Base-by-base conservation (phyloP, 2,888 invertebrate genomes). In the Mantis religiosa region DNA sequence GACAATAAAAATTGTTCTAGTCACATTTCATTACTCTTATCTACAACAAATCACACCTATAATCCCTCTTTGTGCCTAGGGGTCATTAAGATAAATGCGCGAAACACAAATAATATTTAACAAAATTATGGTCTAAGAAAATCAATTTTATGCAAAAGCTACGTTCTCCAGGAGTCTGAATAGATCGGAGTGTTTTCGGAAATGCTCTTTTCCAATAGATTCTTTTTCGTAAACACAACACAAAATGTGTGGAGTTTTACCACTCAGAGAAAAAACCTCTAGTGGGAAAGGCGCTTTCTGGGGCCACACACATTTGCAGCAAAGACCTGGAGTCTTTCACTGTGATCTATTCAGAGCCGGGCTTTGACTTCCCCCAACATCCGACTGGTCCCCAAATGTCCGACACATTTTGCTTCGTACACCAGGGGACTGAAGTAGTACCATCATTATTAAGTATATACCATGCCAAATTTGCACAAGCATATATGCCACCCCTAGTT, bases 201-300 rank as follows among this genome's bases (percentile, higher is more conserved):
- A 96, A 96, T 96, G 97, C 97, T 96, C 97, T 97, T 97, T 97
- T 97, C 97, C 97, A 94, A 95, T 93, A 93, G 93, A 94, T 94
- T 96, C 95, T 96, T 96, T 96, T 96, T 96, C 96, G 95, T 96
- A 96, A 96, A 96, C 97, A 97, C 97, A 97, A 96, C 97, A 97
- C 97, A 97, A 96, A 95, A 92, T 93, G 94, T 93, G 94, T 94
- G 93, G 93, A 93, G 93, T 92, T 90, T 83, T 89, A 89, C 89
- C 88, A 90, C 88, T 87, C 90, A 90, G 90, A 89, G 88, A 89
- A 90, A 90, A 89, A 91, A 91, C 54, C 90, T 89, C 91, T 90
- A 90, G 90, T 90, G 90, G 90, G 90, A 91, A 91, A 90, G 89
- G 89, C 88, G 90, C 90, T 91, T 91, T 90, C 89, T 89, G 34